Evolutionary conservation across 2,113 vertebrate species (phyloP).

Genomic region (Aptenodytes forsteri): DNA sequence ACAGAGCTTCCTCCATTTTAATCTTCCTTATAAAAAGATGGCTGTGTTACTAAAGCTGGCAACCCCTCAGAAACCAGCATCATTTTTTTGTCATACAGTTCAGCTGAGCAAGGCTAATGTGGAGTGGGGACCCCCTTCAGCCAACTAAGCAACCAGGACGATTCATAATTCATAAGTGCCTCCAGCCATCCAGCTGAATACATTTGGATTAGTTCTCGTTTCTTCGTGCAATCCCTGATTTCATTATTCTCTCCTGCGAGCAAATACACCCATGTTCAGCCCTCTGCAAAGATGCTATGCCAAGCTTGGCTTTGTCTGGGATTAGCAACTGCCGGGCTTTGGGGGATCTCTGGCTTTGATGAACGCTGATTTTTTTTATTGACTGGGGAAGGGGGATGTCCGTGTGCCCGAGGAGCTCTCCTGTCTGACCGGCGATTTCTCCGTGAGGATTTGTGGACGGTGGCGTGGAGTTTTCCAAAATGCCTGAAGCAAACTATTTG

Average conservation of each 20-base stretch:
- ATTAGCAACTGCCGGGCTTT: neutral
- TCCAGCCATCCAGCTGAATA: conserved; percentile 1
- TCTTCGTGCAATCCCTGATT: conserved; percentile 48
- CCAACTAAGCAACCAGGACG: conserved; percentile 71
- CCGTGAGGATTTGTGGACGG: conserved; percentile 76
- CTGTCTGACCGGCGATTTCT: conserved; percentile 57
- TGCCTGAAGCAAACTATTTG: conserved; percentile 96
- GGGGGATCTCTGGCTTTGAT: conserved; percentile 9
- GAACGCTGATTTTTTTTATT: neutral
- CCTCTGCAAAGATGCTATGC: conserved; percentile 36
- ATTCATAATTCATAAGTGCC: conserved; percentile 76
- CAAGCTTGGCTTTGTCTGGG: conserved; percentile 10
- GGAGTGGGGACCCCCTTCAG: conserved; percentile 79
- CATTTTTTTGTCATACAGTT: conserved; percentile 9
- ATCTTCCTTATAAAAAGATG: conserved; percentile 71
- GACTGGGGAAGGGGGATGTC: neutral
- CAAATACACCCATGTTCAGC: conserved; percentile 24
- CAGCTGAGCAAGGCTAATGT: conserved; percentile 72
- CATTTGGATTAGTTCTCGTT: conserved; percentile 13
- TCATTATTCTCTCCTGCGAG: conserved; percentile 37
- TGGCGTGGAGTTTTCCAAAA: conserved; percentile 82
- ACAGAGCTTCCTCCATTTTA: conserved; percentile 82
- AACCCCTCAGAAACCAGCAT: conserved; percentile 46
- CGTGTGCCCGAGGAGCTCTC: conserved; percentile 57
- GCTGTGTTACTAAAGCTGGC: conserved; percentile 53